Percentiles rank a stretch among this genome's conserved stretches.
These are phyloP conservation scores for Merluccius polli DNA, from an alignment of 2,797 vertebrate species.

Conservation along the genomic window DNA sequence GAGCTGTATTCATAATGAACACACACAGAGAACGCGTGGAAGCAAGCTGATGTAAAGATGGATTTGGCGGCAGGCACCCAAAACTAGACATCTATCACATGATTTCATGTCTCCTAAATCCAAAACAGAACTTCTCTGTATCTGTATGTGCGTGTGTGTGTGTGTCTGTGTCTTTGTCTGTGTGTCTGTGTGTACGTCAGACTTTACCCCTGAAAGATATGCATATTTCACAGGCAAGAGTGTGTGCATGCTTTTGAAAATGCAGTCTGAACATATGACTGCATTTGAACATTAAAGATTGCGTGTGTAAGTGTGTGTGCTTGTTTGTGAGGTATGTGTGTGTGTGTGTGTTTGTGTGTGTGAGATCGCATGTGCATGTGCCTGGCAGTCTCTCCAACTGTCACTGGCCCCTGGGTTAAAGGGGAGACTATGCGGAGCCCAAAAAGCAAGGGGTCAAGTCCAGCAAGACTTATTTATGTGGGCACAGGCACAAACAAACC, in stretches of 20 bases:
- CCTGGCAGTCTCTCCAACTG: background rate
- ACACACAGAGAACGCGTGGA: background rate
- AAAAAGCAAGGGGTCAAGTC: background rate
- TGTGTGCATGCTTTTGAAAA: background rate
- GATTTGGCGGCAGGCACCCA: background rate
- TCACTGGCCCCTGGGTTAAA: background rate
- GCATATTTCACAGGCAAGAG: background rate
- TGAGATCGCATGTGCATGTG: background rate
- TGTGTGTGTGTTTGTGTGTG: background rate
- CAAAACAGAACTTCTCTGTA: background rate
- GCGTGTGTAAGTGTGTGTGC: background rate
- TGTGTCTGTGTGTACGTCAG: background rate
- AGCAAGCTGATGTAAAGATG: background rate
- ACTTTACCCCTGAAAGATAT: background rate
- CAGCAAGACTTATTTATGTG: background rate
- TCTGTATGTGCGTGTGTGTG: background rate
- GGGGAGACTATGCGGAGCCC: background rate
- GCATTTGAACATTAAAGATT: no score
- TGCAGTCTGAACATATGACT: background rate
- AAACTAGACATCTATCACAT: background rate
- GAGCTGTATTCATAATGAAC: no score
- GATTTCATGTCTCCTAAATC: background rate
- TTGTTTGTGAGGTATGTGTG: background rate
- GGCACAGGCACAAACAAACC: constrained; percentile 17
- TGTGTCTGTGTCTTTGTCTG: background rate